phyloP scores from a whole-genome alignment of 2,888 invertebrate species.

The Lottia scabra region DNA sequence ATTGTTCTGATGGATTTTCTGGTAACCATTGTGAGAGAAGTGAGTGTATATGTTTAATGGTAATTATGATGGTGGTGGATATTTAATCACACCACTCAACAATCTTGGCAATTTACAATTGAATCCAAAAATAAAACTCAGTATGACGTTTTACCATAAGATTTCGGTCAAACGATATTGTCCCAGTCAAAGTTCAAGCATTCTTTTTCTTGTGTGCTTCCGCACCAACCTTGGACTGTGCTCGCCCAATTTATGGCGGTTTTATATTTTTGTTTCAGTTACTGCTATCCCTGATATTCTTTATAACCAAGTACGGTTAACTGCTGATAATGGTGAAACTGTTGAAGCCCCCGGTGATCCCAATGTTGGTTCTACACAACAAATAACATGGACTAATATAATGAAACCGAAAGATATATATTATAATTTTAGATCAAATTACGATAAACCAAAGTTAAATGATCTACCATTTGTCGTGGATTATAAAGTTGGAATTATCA shows the following conservation, averaged over 20 bases:
- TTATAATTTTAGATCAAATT: not conserved
- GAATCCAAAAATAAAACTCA: too few relatives aligned
- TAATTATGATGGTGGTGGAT: too few relatives aligned
- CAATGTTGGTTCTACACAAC: conserved; percentile 12
- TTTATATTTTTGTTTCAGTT: conserved; percentile 1
- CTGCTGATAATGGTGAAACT: conserved; percentile 11
- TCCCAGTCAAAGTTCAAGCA: too few relatives aligned
- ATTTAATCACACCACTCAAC: too few relatives aligned
- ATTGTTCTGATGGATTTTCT: conserved; percentile 21
- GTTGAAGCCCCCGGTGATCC: conserved; percentile 7
- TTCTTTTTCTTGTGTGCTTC: too few relatives aligned
- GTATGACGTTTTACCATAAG: too few relatives aligned
- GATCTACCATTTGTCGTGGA: conserved; percentile 9
- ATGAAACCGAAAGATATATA: conserved; percentile 11
- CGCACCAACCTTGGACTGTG: too few relatives aligned
- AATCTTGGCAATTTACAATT: too few relatives aligned
- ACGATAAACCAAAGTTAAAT: not conserved
- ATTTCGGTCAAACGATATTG: too few relatives aligned
- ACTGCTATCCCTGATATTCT: conserved; percentile 13
- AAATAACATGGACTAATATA: conserved; percentile 20
- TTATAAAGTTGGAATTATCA: conserved; percentile 13
- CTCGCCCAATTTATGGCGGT: too few relatives aligned
- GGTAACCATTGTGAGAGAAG: conserved; percentile 25
- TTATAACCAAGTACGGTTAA: conserved; percentile 11
- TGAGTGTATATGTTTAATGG: not conserved